Evolutionary conservation across 2,888 invertebrate species (phyloP), one percentile per base, ranked within the genome.

Genomic region (Drosophila anceps): DNA sequence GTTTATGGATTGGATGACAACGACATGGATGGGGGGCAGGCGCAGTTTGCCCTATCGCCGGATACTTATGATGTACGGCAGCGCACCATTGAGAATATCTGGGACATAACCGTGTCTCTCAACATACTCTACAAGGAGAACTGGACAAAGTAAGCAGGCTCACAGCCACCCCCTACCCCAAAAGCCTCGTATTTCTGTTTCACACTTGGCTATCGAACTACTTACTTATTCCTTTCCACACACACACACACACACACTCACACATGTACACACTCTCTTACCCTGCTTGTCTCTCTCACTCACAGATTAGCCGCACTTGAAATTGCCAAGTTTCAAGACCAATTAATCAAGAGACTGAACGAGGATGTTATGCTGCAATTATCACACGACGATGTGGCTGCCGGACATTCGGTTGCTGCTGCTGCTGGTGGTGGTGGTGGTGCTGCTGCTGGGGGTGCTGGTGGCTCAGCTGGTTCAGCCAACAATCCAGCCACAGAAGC

Each of bases 121-220:
- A 98, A 98, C 93, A 97, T 98, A 90, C 94, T 98, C 79, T 97
- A 97, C 92, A 95, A 96, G 92, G 96, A 97, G 91, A 98, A 98
- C 93, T 98, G 98, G 98, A 97, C 97, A 69, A 94, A 96, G 91
- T 94, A 96, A 90, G 43, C 67, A 6, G 15, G 8, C 4, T 6
- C 20, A 9, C 7, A 48, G 31, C 15, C 33, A 2, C 10, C 33
- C 35, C 12, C 4, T 24, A 2, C 24, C 24, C 24, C 24, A 2
- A 24, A 24, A 24, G 2, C 2, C 41, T 43, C 41, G n/a, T 18
- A 46, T 9, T 15, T 5, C 24, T 1, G 4, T 18, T 29, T 18
- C 15, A 35, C 35, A 20, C 33, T 35, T 27, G n/a, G 31, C 31
- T 31, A 50, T 18, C n/a, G n/a, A n/a, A 50, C 50, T 31, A 50